Base-by-base conservation (phyloP, 1,140 invertebrate genomes). In the Plectrocnemia conspersa region DNA sequence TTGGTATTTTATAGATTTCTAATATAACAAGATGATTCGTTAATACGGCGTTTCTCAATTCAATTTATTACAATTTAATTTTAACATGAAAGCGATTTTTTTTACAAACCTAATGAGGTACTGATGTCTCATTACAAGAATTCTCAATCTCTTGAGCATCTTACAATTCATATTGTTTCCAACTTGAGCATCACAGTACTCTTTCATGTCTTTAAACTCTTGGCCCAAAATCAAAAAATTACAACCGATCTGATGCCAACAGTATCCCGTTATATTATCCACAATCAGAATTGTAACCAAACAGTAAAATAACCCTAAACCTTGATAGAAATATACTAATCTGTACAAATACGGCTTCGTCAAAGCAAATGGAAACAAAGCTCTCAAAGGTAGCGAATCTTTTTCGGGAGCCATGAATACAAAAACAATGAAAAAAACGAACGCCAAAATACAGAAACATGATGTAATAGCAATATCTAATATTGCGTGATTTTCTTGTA, bases 121-220 rank as follows among this genome's bases (percentile, higher is more conserved):
- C 22, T 61, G 59, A 48, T 61, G 59, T 54, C 41, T 47, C 29
- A 41, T 44, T 15, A 57, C 42, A 18, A 58, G 22, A 24, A 40
- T 5, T 32, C 24, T 32, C 32, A 58, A 48, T 22, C 16, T 44
- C 13, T 3, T 16, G 15, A n/a, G 35, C 25, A 11, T 15, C 16
- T 5, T 49, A 3, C 9, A 36, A 2, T 2, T 27, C n/a, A 38
- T 24, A 3, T 11, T 25, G 21, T 27, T 25, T 2, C 1, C 3
- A 16, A 9, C 23, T 25, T 41, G 1, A 21, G 2, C 22, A 6
- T 9, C 1, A 42, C 38, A 52, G 21, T 32, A 4, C 9, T 32
- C 10, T 18, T 18, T 38, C 19, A 52, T 13, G 21, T 40, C 16
- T 24, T 33, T n/a, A 52, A 59, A 59, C 27, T 59, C 58, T 47